Evolutionary conservation across 1,140 invertebrate genomes (phyloP).

Genomic region (Drosophila pseudoobscura): DNA sequence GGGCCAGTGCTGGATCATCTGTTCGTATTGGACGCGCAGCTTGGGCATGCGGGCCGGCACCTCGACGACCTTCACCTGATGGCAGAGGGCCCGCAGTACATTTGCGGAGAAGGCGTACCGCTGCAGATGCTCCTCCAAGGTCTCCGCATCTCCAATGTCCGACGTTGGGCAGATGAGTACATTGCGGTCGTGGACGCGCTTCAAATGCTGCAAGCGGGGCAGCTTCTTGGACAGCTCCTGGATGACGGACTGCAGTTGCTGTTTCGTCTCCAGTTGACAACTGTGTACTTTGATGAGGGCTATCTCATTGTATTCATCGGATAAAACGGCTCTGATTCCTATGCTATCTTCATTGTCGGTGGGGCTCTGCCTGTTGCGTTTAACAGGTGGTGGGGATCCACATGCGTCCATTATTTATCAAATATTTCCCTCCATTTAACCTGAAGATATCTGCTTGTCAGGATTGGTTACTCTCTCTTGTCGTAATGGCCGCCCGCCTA

Average conservation of each 20-base stretch:
- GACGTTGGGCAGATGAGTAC: slow-evolving; percentile 85
- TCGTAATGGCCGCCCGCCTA: no score
- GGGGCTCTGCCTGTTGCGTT: slow-evolving; percentile 24
- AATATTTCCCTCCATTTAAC: no score
- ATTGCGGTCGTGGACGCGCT: slow-evolving; percentile 87
- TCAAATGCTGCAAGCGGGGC: slow-evolving; percentile 89
- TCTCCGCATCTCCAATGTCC: slow-evolving; percentile 39
- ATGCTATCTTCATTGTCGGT: slow-evolving; percentile 10
- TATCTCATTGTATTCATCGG: slow-evolving; percentile 84
- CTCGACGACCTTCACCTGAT: slow-evolving; percentile 84
- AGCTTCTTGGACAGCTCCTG: slow-evolving; percentile 85
- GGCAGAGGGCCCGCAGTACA: slow-evolving; percentile 56
- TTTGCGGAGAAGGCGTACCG: slow-evolving; percentile 42
- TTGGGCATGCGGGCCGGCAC: slow-evolving; percentile 87
- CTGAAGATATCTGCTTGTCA: no score
- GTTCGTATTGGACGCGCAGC: slow-evolving; percentile 88
- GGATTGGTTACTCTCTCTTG: no score
- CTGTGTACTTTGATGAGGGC: slow-evolving; percentile 85
- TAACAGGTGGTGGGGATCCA: slow-evolving; percentile 36
- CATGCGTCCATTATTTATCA: slow-evolving; percentile 36
- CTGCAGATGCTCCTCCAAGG: slow-evolving; percentile 46
- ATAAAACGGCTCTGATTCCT: slow-evolving; percentile 84
- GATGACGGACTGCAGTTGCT: slow-evolving; percentile 87
- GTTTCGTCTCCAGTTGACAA: slow-evolving; percentile 85
- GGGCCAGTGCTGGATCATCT: slow-evolving; percentile 89